These are phyloP conservation scores for Orestias chungarensis DNA, from an alignment of 2,797 vertebrate species.

Conservation along the genomic window DNA sequence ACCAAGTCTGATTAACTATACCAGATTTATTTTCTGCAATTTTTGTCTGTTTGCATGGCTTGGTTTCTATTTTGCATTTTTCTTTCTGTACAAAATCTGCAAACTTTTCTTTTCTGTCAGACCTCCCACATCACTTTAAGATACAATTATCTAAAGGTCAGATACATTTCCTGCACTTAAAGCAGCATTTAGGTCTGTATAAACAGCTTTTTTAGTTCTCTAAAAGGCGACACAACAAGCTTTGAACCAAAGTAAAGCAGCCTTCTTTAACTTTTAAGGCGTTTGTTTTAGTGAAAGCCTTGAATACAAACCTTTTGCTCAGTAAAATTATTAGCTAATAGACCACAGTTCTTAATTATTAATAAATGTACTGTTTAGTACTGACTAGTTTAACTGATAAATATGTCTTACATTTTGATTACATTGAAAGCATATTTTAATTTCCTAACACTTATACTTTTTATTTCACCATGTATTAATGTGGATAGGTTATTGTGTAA, in stretches of 20 bases:
- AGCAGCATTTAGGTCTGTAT: neutral
- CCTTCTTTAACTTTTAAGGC: neutral
- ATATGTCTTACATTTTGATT: neutral
- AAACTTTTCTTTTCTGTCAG: neutral
- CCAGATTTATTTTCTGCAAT: neutral
- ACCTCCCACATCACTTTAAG: neutral
- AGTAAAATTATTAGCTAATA: neutral
- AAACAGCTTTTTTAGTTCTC: neutral
- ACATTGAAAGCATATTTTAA: neutral
- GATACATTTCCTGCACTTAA: neutral
- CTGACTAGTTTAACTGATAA: neutral
- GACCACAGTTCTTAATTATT: neutral
- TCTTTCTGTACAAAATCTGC: neutral
- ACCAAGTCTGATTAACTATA: neutral
- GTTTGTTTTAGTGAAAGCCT: neutral
- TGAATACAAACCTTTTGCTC: neutral
- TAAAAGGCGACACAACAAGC: neutral
- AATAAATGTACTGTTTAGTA: too few relatives aligned
- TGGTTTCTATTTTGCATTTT: neutral
- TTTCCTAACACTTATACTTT: neutral
- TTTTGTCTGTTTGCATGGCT: neutral
- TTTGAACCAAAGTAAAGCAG: neutral
- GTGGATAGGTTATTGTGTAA: slow-evolving; percentile 7
- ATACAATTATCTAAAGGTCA: neutral
- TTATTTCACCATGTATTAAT: neutral